Percentiles rank a stretch among this genome's conserved stretches.
phyloP scores from a whole-genome alignment of 2,888 invertebrate genomes.

The Drosophila engyochracea region DNA sequence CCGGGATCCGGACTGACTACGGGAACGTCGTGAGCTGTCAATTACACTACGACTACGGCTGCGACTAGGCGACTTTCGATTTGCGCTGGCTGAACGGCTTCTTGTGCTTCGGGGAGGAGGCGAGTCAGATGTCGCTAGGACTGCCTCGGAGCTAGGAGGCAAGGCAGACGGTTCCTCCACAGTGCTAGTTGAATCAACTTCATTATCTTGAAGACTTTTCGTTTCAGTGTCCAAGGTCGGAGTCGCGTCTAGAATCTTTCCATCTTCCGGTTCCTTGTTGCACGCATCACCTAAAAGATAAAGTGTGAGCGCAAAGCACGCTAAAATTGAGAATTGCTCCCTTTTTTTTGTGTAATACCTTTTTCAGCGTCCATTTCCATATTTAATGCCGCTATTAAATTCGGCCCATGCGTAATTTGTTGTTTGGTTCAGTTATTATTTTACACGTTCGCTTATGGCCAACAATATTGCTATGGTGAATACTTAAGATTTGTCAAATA shows the following conservation, averaged over 20 bases:
- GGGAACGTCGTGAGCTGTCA: conserved; percentile 66
- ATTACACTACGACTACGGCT: conserved; percentile 42
- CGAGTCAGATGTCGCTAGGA: conserved; percentile 20
- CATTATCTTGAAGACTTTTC: conserved; percentile 48
- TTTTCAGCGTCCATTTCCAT: conserved; percentile 42
- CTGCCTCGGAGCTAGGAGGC: conserved; percentile 12
- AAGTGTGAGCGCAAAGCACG: conserved; percentile 41
- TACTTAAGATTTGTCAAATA: conserved; percentile 28
- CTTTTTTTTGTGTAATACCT: conserved; percentile 44
- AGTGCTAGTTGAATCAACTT: conserved; percentile 45
- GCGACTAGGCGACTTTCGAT: conserved; percentile 75
- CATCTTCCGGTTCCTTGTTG: conserved; percentile 26
- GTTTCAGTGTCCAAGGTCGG: neutral
- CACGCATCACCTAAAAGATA: conserved; percentile 31
- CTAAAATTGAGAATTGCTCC: conserved; percentile 20
- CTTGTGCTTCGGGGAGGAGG: conserved; percentile 22
- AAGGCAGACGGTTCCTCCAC: conserved; percentile 17
- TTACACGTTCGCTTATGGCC: neutral
- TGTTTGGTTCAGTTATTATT: neutral
- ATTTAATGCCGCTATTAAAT: conserved; percentile 5
- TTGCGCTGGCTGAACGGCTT: conserved; percentile 69
- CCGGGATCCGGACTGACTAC: conserved; percentile 57
- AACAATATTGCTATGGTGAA: conserved; percentile 16
- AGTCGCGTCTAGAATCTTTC: conserved; percentile 8
- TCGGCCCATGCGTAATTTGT: conserved; percentile 13